phyloP scores from a whole-genome alignment of 1,140 invertebrate genomes.

The Papilio xuthus region DNA sequence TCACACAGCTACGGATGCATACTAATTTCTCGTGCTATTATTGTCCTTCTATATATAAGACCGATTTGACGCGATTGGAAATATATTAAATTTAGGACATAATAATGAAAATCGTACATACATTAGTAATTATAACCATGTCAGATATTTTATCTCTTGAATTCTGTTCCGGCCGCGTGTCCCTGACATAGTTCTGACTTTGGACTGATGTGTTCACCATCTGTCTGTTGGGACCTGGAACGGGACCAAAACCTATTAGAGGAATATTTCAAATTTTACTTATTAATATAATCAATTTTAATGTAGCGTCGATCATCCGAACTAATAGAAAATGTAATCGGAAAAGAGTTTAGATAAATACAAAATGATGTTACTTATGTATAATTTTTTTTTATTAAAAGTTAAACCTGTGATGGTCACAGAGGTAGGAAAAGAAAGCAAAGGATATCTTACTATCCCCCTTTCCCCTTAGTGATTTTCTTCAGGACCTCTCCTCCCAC shows the following conservation, averaged over 20 bases:
- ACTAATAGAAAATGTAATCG: neutral
- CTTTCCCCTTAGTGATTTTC: no score
- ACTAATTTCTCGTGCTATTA: no score
- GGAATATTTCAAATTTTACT: neutral
- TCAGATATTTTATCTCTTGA: conserved; percentile 69
- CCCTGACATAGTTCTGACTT: conserved; percentile 64
- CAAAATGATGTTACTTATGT: no score
- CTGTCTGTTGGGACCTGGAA: conserved; percentile 60
- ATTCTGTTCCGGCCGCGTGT: conserved; percentile 43
- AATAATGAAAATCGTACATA: conserved; percentile 51
- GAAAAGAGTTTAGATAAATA: no score
- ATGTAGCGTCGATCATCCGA: neutral
- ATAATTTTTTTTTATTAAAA: no score
- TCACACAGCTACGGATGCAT: no score
- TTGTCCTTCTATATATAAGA: no score
- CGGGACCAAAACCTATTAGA: conserved; percentile 21
- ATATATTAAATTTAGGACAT: conserved; percentile 12
- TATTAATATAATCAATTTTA: neutral
- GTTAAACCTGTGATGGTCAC: no score
- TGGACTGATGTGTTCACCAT: conserved; percentile 56
- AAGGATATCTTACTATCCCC: no score
- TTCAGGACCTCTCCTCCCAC: no score
- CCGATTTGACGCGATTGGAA: no score
- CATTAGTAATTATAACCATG: conserved; percentile 77
- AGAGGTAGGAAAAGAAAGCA: no score